Percentiles rank a stretch among this genome's conserved stretches.
Conservation (phyloP, 2,888 invertebrate species). For the Drosophila emarginata region DNA sequence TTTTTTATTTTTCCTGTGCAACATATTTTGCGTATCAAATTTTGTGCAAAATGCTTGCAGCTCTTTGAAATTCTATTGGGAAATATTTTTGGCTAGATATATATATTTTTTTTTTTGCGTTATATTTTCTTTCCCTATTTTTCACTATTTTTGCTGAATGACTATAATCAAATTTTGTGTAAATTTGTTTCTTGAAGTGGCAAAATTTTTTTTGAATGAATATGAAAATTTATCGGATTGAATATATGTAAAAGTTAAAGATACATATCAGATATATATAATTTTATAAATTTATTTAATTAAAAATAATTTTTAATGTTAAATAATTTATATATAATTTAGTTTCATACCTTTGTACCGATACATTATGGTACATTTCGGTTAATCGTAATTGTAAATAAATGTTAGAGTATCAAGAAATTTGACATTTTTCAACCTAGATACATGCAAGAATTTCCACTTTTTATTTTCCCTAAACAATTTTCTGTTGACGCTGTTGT, state of each 20-base stretch:
- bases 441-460: background rate
- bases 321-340: too few species aligned
- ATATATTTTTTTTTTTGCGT: background rate
- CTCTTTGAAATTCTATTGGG: conserved; percentile 67
- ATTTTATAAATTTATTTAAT: too few species aligned
- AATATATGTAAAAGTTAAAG: too few species aligned
- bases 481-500: conserved; percentile 6
- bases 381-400: too few species aligned
- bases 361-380: too few species aligned
- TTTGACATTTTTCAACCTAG: background rate
- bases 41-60: conserved; percentile 65
- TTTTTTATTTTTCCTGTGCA: conserved; percentile 29
- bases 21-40: conserved; percentile 69
- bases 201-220: too few species aligned
- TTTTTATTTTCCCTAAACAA: conserved; percentile 2
- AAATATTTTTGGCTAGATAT: conserved; percentile 53
- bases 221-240: too few species aligned
- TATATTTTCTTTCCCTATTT: background rate
- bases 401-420: background rate
- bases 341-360: too few species aligned
- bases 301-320: too few species aligned
- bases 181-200: too few species aligned
- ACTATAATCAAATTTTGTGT: background rate
- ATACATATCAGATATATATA: too few species aligned
- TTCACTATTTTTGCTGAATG: background rate